Conservation (phyloP, 2,888 invertebrate genomes). For the Chymomyza amoena region DNA sequence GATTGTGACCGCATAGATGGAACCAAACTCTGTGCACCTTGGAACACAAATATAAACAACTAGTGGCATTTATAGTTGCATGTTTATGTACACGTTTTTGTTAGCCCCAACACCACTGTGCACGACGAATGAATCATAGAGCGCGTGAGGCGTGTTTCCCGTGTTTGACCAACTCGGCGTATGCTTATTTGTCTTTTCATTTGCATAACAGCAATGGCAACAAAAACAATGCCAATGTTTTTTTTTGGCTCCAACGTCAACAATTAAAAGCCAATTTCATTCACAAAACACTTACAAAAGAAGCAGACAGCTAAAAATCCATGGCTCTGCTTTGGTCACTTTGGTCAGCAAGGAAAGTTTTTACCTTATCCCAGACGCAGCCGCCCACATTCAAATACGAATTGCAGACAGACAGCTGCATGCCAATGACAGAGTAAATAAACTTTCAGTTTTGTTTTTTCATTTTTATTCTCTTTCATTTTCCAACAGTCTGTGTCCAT, state of each 20-base stretch:
- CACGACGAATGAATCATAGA: slow-evolving; percentile 30
- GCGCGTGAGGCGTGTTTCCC: slow-evolving; percentile 1
- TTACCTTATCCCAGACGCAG: not conserved
- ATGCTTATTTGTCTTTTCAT: slow-evolving; percentile 34
- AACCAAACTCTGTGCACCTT: slow-evolving; percentile 18
- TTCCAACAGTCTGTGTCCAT: not conserved
- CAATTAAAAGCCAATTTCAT: slow-evolving; percentile 66
- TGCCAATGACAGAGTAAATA: slow-evolving; percentile 4
- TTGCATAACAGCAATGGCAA: slow-evolving; percentile 33
- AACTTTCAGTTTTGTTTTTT: slow-evolving; percentile 9
- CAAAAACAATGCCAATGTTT: slow-evolving; percentile 26
- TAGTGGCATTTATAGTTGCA: not conserved
- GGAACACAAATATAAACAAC: slow-evolving; percentile 5
- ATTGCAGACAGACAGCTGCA: not conserved
- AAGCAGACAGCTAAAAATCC: not conserved
- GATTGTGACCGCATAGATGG: not conserved
- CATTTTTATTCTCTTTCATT: not conserved
- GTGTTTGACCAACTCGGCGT: slow-evolving; percentile 47
- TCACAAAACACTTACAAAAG: slow-evolving; percentile 43
- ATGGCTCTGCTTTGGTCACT: not conserved
- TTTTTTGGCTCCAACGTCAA: slow-evolving; percentile 31
- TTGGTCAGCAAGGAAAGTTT: slow-evolving; percentile 4
- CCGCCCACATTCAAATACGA: not conserved
- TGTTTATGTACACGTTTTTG: not conserved
- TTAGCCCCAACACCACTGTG: slow-evolving; percentile 26